Evolutionary conservation across 2,113 vertebrate species (phyloP).

Genomic region (Clupea harengus): DNA sequence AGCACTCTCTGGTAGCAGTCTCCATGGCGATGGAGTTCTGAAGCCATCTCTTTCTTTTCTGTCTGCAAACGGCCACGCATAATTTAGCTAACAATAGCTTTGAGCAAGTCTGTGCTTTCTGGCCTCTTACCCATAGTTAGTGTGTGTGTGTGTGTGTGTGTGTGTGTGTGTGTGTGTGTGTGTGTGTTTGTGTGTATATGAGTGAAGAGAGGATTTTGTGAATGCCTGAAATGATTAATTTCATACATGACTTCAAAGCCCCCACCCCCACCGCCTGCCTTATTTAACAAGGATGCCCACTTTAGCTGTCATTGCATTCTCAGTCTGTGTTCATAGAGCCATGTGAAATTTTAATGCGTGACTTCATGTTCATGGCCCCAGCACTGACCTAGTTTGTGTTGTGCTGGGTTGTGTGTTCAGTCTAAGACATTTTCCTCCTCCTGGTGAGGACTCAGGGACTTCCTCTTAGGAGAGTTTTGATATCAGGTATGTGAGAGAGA

Average conservation of each 20-base stretch:
- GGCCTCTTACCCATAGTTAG: background rate
- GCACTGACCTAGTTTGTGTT: constrained; percentile 22
- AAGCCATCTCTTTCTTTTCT: constrained; percentile 17
- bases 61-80: constrained; percentile 19
- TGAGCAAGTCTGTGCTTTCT: constrained; percentile 22
- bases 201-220: background rate
- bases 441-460: background rate
- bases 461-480: no score
- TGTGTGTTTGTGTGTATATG: background rate
- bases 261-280: constrained; percentile 2
- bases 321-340: constrained; percentile 21
- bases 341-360: constrained; percentile 29
- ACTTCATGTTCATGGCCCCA: background rate
- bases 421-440: background rate
- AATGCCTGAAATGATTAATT: constrained; percentile 17
- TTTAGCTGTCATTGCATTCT: background rate
- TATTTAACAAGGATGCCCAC: background rate
- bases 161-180: background rate
- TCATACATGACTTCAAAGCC: constrained; percentile 6
- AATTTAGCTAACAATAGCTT: constrained; percentile 40
- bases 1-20: background rate
- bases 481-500: background rate
- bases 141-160: constrained; percentile 13
- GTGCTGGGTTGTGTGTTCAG: constrained; percentile 22
- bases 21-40: constrained; percentile 25